Base-by-base conservation (phyloP, 2,797 vertebrate species). In the Philypnodon macrostomus region DNA sequence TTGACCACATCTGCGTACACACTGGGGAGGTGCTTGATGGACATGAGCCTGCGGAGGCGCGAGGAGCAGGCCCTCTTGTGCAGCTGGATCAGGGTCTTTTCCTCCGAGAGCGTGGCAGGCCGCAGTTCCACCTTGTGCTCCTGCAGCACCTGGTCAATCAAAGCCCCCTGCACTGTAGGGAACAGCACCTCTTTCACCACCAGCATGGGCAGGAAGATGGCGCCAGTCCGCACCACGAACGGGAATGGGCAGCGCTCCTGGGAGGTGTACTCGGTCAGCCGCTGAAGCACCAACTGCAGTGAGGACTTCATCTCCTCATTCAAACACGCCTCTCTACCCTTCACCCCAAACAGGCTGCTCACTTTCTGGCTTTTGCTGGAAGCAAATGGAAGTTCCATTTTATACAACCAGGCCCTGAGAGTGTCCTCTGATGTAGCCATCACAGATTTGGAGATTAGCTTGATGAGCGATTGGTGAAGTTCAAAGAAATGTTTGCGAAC, bases 131-230 rank as follows among this genome's bases (percentile, higher is more conserved):
- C 93, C 5, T 87, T 92, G 75, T 96, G 94, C 59, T 94, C 91
- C 80, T 97, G 97, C 51, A 99, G 86, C 11, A 97, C 92, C 7
- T 93, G 93, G 85, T 99, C 94, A 1, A 99, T 87, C 0, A 88
- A 90, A 1, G 70, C 31, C 0, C 92, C 87, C 0, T 91, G 87
- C 21, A 99, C 90, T 23, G 78, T 85, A 0, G 94, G 91, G 68
- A 98, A 99, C 23, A 99, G 88, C 45, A 91, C 83, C 77, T 96
- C 93, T 78, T 98, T 99, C 74, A 98, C 90, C 73, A 98, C 90
- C 2, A 96, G 83, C 88, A 98, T 98, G 58, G 97, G 95, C 35
- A 98, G 90, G 46, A 99, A 99, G 64, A 95, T 73, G 0, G 93
- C 87, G 0, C 95, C 93, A 0, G 95, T 88, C 12, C 97, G 87